Conservation (phyloP, 2,888 invertebrate species). For the Anticlea derivata region DNA sequence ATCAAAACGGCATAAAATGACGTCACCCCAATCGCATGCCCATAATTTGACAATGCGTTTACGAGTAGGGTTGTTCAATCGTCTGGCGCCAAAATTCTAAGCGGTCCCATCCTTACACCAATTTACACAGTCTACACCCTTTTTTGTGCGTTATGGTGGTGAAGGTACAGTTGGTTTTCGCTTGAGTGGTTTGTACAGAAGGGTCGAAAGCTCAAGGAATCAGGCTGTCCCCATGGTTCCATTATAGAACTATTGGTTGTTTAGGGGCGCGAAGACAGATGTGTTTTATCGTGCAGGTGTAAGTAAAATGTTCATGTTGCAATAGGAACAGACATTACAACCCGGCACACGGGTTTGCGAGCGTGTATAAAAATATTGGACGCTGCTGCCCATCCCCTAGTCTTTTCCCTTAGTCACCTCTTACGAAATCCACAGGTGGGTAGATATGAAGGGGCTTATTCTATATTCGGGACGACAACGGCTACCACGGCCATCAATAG, state of each 20-base stretch:
- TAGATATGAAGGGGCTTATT: too few relatives aligned
- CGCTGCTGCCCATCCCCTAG: too few relatives aligned
- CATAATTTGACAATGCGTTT: conserved; percentile 45
- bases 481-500: too few relatives aligned
- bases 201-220: conserved; percentile 30
- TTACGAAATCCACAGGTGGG: too few relatives aligned
- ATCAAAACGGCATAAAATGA: conserved; percentile 4
- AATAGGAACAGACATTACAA: too few relatives aligned
- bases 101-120: conserved; percentile 48
- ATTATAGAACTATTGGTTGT: conserved; percentile 38
- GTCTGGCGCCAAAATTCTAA: conserved; percentile 72
- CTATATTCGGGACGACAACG: too few relatives aligned
- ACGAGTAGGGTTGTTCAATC: conserved; percentile 57
- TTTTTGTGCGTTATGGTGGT: conserved; percentile 11
- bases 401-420: too few relatives aligned
- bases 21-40: conserved; percentile 40
- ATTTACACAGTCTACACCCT: conserved; percentile 5
- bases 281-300: conserved; percentile 32
- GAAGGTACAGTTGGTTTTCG: conserved; percentile 9
- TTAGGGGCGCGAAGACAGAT: conserved; percentile 34
- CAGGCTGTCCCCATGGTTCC: conserved; percentile 41
- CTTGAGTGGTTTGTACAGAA: conserved; percentile 4
- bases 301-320: neutral
- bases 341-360: too few relatives aligned
- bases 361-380: too few relatives aligned